These are phyloP conservation scores for Pterocles burchelli DNA, from an alignment of 2,113 vertebrate species.

Conservation along the genomic window DNA sequence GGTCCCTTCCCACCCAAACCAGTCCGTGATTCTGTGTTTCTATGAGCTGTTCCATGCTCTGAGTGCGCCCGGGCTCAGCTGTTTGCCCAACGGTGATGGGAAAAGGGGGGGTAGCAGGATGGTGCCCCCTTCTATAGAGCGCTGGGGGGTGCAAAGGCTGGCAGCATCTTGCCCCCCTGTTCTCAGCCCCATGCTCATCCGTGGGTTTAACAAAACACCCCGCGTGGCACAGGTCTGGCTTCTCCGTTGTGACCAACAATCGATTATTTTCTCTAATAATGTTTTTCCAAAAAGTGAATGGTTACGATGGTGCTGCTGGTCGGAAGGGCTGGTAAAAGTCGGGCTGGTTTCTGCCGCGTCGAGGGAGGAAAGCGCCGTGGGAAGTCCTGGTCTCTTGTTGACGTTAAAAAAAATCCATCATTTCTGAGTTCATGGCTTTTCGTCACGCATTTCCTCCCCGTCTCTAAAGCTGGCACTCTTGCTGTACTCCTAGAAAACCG, in stretches of 20 bases:
- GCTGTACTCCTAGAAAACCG: background rate
- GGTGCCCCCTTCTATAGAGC: background rate
- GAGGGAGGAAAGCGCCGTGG: background rate
- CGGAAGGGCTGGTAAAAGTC: background rate
- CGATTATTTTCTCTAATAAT: background rate
- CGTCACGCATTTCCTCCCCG: background rate
- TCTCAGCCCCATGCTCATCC: background rate
- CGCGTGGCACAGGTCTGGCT: background rate
- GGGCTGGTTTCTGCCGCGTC: rapidly evolving
- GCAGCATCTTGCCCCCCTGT: rapidly evolving
- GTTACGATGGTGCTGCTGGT: rapidly evolving
- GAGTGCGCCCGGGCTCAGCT: background rate
- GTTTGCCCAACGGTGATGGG: rapidly evolving
- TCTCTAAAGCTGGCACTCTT: background rate
- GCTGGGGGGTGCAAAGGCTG: background rate
- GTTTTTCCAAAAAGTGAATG: rapidly evolving
- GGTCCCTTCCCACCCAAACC: too few relatives aligned
- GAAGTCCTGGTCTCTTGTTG: background rate
- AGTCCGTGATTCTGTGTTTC: too few relatives aligned
- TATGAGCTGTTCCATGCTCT: too few relatives aligned
- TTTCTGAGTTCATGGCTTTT: background rate
- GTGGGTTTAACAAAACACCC: background rate
- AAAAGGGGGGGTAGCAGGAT: background rate
- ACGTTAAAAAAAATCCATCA: background rate
- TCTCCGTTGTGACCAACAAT: rapidly evolving